Conservation (phyloP, 2,797 vertebrate genomes). For the Podarcis siculus region DNA sequence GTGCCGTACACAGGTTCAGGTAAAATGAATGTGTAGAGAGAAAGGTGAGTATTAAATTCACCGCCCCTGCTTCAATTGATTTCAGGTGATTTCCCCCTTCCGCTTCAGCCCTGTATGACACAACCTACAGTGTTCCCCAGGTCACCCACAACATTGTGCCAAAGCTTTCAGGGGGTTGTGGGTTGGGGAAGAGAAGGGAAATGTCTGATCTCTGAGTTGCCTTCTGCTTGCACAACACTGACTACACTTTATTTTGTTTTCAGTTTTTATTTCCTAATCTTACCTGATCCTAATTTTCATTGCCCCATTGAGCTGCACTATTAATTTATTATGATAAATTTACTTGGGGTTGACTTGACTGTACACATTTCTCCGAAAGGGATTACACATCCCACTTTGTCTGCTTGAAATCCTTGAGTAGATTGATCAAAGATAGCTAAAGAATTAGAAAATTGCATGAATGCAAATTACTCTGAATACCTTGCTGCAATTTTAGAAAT, state of each 20-base stretch:
- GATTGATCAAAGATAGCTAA: background rate
- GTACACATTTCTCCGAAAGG: background rate
- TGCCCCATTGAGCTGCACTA: background rate
- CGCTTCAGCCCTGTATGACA: background rate
- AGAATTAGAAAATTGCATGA: background rate
- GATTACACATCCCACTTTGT: background rate
- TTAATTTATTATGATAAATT: background rate
- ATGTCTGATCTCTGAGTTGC: background rate
- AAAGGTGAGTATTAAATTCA: background rate
- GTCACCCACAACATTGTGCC: background rate
- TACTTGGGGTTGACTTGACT: background rate
- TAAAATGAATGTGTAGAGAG: background rate
- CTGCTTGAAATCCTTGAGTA: background rate
- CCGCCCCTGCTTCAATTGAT: background rate
- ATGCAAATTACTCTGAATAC: background rate
- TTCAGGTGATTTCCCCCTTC: background rate
- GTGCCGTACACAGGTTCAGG: background rate
- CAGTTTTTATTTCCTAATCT: background rate
- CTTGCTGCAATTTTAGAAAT: background rate
- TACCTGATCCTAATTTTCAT: background rate
- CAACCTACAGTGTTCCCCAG: background rate
- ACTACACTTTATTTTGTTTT: background rate
- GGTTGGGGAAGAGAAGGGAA: background rate
- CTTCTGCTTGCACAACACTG: too few relatives aligned
- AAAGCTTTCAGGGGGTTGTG: background rate